A percentile compares a stretch with the other conserved stretches of the same genome.
Conservation (phyloP, 2,888 invertebrate species). For the Drosophila rubida region DNA sequence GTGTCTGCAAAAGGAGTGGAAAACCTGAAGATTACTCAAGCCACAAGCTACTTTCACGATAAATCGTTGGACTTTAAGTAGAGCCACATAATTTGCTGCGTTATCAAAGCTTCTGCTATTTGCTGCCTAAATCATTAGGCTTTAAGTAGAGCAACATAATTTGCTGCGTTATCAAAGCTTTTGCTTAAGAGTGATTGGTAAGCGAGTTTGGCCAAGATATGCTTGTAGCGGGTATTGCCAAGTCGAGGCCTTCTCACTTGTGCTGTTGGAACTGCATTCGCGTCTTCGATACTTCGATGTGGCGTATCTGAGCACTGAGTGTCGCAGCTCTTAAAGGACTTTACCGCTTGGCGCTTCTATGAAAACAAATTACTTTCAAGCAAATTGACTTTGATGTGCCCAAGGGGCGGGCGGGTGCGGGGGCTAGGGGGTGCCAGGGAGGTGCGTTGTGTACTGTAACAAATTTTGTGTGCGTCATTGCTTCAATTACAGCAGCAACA, state of each 20-base stretch:
- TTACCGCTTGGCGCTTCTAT: slow-evolving; percentile 20
- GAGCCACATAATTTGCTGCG: too few relatives aligned
- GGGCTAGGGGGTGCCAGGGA: too few relatives aligned
- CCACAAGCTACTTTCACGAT: too few relatives aligned
- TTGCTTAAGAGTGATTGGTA: too few relatives aligned
- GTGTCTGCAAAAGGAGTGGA: too few relatives aligned
- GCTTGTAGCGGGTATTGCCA: neutral
- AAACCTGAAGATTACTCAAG: too few relatives aligned
- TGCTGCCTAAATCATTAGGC: too few relatives aligned
- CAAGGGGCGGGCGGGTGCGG: neutral
- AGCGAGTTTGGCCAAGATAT: too few relatives aligned
- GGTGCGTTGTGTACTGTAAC: neutral
- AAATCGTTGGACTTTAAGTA: too few relatives aligned
- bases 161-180: too few relatives aligned
- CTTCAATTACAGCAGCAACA: slow-evolving; percentile 54
- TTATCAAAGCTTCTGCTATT: too few relatives aligned
- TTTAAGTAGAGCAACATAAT: too few relatives aligned
- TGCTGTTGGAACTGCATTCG: slow-evolving; percentile 29
- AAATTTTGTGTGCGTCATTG: slow-evolving; percentile 65
- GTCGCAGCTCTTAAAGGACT: slow-evolving; percentile 14
- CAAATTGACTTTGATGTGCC: slow-evolving; percentile 52
- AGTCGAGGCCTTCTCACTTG: neutral
- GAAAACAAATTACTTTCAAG: slow-evolving; percentile 65
- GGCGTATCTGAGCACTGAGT: neutral
- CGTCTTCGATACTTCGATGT: slow-evolving; percentile 12